Evolutionary conservation across 2,113 vertebrate genomes (phyloP), one percentile per base, ranked within the genome.

Genomic region (Tinamus guttatus): DNA sequence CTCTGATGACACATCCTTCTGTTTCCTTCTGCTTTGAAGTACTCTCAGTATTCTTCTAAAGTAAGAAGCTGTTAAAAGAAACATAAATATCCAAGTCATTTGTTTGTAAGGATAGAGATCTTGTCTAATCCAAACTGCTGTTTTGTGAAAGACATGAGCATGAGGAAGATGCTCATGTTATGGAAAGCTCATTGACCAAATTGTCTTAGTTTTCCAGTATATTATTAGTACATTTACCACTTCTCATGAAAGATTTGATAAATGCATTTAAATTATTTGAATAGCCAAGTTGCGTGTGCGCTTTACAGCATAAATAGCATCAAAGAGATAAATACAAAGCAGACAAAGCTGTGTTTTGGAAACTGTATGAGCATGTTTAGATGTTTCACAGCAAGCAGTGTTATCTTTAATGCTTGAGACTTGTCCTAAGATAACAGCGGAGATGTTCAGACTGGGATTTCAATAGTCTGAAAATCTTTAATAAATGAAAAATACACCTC

Each of bases 381-480:
- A 3, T 47, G n/a, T 81, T 90, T 87, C 86, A 65, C 36, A 17
- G 74, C 81, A 51, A 67, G 30, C 34, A 40, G 30, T 15, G 38
- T 45, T 9, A 15, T 67, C 30, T 52, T 75, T 34, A 74, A 8
- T 3, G 1, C 32, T 81, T 16, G 49, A 38, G 59, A 1, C 30
- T 56, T 38, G 2, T 54, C 22, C 10, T 54, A 7, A 19, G 59
- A 52, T 16, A 24, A 43, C 17, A 83, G 34, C 49, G 43, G 54
- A 4, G 45, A 70, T 56, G 16, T 27, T 59, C 17, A 0, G 0
- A 0, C 0, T 30, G 60, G 74, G 32, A 4, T 69, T 90, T 83
- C 12, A 25, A 28, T 32, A 11, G n/a, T 19, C 5, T 2, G n/a
- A 70, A 49, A 32, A 58, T 32, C 54, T 58, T 30, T 58, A 58